Evolutionary conservation across 1,140 invertebrate species (phyloP), one percentile per base, ranked within the genome.

Genomic region (Lordiphosa collinella): DNA sequence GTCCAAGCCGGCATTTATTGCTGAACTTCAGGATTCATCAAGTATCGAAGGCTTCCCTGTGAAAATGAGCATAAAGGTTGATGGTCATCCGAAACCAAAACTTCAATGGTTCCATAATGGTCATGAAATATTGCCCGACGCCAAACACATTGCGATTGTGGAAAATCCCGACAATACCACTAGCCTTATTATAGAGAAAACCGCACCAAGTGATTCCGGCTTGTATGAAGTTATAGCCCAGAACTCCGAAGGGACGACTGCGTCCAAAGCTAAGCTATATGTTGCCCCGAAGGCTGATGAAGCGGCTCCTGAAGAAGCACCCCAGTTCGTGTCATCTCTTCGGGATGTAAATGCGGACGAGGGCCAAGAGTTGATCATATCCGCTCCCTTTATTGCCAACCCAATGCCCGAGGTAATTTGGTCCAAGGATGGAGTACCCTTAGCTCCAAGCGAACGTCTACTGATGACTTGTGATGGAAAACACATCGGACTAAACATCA

Each of bases 361-460:
- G 89, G 96, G 95, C 2, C 91, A 93, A 80, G 91, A 92, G 0
- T 72, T 96, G 3, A 59, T 88, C 0, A 75, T 96, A 0, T 91
- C 92, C 49, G 93, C 92, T 13, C 92, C 94, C 1, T 94, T 95
- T 80, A 90, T 92, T 12, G 96, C 95, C n/a, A 96, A 96, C 91
- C 96, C 97, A 0, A 91, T 96, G 58, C 96, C 96, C 1, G 93
- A 95, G 38, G 93, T 96, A 7, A 91, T 90, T 53, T 98, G 96
- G 96, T 93, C 90, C 14, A 96, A 96, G 87, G 93, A 97, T 88
- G 95, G 93, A 3, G 87, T 91, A 50, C 91, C 92, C 1, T 54
- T 97, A 1, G 65, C 85, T 25, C 91, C 93, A 3, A 92, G 91
- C 35, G 93, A 95, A 25, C 92, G 92, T 38, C 70, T 94, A 2